A percentile compares a stretch with the other conserved stretches of the same genome.
Conservation (phyloP, 2,113 vertebrate species). For the Labeo rohita region DNA sequence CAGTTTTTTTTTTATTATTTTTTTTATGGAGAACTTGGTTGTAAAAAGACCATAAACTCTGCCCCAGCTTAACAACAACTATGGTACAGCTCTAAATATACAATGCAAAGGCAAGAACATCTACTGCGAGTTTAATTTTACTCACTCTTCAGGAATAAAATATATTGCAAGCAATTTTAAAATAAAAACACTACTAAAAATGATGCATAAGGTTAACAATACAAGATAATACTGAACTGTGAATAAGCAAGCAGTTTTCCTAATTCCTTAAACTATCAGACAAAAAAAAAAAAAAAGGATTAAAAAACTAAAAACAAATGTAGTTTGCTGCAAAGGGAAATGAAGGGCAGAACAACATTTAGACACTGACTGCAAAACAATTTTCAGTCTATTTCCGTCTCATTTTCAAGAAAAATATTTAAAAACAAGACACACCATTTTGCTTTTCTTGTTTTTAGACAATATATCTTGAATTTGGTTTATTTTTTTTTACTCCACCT, state of each 20-base stretch:
- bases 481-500: not conserved
- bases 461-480: not conserved
- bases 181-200: conserved; percentile 13
- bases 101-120: conserved; percentile 53
- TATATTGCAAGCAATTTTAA: conserved; percentile 1
- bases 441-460: not conserved
- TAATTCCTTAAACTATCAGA: not conserved
- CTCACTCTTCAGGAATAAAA: conserved; percentile 45
- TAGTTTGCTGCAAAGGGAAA: not conserved
- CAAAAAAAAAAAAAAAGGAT: not conserved
- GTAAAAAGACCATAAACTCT: conserved; percentile 51
- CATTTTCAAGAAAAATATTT: not conserved
- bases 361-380: conserved; percentile 13
- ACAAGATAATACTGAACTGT: not conserved
- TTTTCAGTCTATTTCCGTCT: conserved; percentile 12
- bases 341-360: conserved; percentile 18
- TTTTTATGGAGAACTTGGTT: conserved; percentile 44
- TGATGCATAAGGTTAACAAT: not conserved
- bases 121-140: conserved; percentile 43
- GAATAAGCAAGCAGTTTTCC: conserved; percentile 1
- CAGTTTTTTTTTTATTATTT: conserved; percentile 47
- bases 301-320: not conserved
- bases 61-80: conserved; percentile 39
- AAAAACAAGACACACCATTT: conserved; percentile 1
- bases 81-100: conserved; percentile 38